Percentiles rank a stretch among this genome's conserved stretches.
phyloP scores from a whole-genome alignment of 2,797 vertebrate species.

The Cephalopachus bancanus region DNA sequence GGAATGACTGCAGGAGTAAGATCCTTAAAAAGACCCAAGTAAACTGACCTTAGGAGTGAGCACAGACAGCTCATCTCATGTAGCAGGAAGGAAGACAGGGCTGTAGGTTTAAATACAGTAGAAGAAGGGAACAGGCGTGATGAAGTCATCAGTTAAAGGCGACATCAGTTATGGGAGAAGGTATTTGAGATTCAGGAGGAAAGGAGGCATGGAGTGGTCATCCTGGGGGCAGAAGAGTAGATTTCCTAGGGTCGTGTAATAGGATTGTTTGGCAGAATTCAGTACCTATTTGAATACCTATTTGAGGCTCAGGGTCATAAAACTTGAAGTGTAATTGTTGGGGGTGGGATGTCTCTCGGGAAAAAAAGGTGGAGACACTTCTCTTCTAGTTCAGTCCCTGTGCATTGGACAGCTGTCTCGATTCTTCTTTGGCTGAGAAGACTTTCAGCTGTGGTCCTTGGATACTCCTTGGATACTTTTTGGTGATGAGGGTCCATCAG shows the following conservation, averaged over 20 bases:
- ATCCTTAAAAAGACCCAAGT: not conserved
- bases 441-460: not conserved
- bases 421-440: not conserved
- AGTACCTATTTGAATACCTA: not conserved
- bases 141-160: not conserved
- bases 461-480: not conserved
- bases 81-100: not conserved
- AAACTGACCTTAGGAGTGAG: not conserved
- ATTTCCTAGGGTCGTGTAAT: not conserved
- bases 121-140: not conserved
- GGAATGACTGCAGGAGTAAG: not conserved
- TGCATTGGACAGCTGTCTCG: not conserved
- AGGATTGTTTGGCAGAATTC: not conserved
- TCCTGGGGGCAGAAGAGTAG: not conserved
- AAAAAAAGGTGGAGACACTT: not conserved
- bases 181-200: not conserved
- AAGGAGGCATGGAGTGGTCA: not conserved
- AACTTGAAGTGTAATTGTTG: not conserved
- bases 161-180: not conserved
- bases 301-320: not conserved
- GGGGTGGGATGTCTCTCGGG: not conserved
- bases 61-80: not conserved
- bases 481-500: not conserved
- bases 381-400: not conserved
- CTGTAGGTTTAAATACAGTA: not conserved